A percentile compares a stretch with the other conserved stretches of the same genome.
Conservation (phyloP, 1,140 invertebrate genomes). For the Magallana angulata region DNA sequence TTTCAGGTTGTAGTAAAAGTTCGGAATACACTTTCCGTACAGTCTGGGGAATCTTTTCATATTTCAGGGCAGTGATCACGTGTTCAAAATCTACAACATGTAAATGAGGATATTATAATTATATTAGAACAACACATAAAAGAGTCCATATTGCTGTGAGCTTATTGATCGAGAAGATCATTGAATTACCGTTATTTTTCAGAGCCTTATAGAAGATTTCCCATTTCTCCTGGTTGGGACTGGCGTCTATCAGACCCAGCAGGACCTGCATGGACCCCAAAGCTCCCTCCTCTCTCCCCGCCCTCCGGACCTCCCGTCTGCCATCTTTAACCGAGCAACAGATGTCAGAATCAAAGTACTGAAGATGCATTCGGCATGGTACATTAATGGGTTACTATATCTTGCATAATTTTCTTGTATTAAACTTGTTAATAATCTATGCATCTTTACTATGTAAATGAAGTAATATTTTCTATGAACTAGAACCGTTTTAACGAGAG, state of each 20-base stretch:
- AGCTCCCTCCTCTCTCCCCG: neutral
- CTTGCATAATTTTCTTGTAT: too few relatives aligned
- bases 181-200: neutral
- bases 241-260: neutral
- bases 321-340: neutral
- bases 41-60: neutral
- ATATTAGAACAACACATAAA: neutral
- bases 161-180: too few relatives aligned
- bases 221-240: neutral
- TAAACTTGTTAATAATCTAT: too few relatives aligned
- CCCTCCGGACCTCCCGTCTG: neutral
- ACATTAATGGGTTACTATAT: too few relatives aligned
- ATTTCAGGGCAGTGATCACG: neutral
- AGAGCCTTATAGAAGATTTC: neutral
- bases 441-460: too few relatives aligned
- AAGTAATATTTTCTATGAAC: too few relatives aligned
- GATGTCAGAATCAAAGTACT: too few relatives aligned
- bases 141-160: too few relatives aligned
- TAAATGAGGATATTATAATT: neutral
- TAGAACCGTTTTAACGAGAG: too few relatives aligned
- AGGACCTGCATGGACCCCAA: neutral
- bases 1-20: constrained; percentile 11
- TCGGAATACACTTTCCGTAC: neutral
- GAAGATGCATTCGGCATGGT: too few relatives aligned
- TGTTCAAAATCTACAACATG: neutral